Evolutionary conservation across 2,888 invertebrate species (phyloP), one percentile per base, ranked within the genome.

Genomic region (Eledona agricola): DNA sequence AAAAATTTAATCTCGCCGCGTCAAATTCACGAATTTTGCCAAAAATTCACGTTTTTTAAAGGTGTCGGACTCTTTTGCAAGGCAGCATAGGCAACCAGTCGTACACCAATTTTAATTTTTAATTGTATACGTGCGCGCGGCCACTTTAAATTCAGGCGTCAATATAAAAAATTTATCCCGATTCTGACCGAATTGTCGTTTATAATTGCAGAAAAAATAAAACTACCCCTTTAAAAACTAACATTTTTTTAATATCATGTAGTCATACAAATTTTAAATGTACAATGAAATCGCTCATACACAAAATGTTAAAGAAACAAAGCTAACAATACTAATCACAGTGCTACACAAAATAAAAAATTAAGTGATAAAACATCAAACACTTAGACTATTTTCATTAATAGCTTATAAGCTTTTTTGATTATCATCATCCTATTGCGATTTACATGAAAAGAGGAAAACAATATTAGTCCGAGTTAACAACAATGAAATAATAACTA

Each of bases 261-360:
- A 59, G 49, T 58, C 57, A 64, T 68, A 65, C 63, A 63, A 63
- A 66, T 61, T 55, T 54, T 52, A 66, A 71, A 69, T 71, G 58
- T 71, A 67, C 67, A 69, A 56, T 52, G 55, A 64, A 61, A 64
- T 52, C 34, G 51, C 45, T 51, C 34, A 54, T 40, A 51, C 37
- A 50, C 51, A 56, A 28, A 7, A 45, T 51, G 37, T 51, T 43
- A 43, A 60, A 56, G 55, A 62, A 63, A 62, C 52, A 63, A n/a
- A 59, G 59, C 66, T 64, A 66, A 64, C 62, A 64, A 58, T 66
- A 68, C 69, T 70, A 72, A 72, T 72, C 71, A 72, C 69, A 72
- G 72, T 73, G 72, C 72, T 70, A 66, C 67, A 53, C 53, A 25
- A 71, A 67, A 35, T 29, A 47, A 66, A 64, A 63, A 55, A 51